Conservation (phyloP, 1,140 invertebrate genomes). For the Diuraphis noxia region DNA sequence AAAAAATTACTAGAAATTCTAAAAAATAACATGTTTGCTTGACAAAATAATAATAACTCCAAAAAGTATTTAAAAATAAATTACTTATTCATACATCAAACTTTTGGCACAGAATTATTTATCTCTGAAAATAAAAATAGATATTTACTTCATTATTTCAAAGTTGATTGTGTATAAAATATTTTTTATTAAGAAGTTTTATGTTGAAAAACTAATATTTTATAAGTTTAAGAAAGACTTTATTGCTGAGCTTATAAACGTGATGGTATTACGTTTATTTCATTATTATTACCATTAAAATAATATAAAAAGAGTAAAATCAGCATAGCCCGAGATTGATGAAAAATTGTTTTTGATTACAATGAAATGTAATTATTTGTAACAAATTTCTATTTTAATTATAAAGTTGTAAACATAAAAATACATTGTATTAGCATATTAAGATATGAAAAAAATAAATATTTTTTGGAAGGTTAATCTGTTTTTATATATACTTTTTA, state of each 20-base stretch:
- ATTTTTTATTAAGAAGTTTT: background rate
- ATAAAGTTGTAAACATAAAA: background rate
- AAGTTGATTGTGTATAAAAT: background rate
- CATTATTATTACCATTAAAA: background rate
- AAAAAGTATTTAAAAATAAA: no score
- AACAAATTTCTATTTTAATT: background rate
- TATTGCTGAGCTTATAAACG: background rate
- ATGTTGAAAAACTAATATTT: background rate
- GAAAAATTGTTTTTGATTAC: no score
- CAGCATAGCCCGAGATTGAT: no score
- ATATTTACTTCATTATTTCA: background rate
- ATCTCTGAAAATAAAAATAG: background rate
- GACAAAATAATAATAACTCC: no score
- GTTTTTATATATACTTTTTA: background rate
- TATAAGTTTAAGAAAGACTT: background rate
- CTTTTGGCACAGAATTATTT: no score
- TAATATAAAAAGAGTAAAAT: background rate
- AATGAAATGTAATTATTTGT: no score
- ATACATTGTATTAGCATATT: background rate
- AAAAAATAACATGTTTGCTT: no score
- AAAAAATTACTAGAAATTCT: no score
- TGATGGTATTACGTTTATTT: background rate
- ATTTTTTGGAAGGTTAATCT: background rate
- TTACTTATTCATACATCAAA: no score
- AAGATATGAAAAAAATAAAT: background rate